Conservation (phyloP, 2,113 vertebrate species). For the Hippocampus comes region DNA sequence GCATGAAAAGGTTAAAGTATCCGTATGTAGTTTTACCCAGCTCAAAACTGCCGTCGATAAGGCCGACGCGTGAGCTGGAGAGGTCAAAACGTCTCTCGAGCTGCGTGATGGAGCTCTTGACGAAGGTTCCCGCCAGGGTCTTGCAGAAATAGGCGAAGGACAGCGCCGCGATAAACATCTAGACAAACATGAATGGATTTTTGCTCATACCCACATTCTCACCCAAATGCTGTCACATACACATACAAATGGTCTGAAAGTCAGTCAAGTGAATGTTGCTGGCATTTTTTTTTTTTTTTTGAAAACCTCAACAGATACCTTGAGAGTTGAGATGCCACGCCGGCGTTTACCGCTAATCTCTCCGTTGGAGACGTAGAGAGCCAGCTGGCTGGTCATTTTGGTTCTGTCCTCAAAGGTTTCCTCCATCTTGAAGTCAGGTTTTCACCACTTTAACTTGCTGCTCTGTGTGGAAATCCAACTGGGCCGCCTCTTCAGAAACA, state of each 20-base stretch:
- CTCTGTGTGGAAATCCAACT: conserved; percentile 8
- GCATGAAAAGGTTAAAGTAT: too few species aligned
- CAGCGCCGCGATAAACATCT: conserved; percentile 84
- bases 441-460: neutral
- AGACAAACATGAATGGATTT: conserved; percentile 13
- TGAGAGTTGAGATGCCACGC: conserved; percentile 60
- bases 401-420: conserved; percentile 22
- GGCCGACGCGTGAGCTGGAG: conserved; percentile 76
- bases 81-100: conserved; percentile 89
- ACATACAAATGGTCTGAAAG: too few species aligned
- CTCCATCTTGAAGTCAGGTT: conserved; percentile 41
- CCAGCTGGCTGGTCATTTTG: conserved; percentile 56
- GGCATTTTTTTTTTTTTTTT: neutral
- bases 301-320: conserved; percentile 44
- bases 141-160: conserved; percentile 82
- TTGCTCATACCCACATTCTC: too few species aligned
- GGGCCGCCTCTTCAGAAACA: neutral
- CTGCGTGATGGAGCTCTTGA: conserved; percentile 91
- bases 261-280: neutral
- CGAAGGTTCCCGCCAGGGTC: conserved; percentile 71
- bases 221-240: too few species aligned
- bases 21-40: conserved; percentile 74
- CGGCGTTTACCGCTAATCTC: conserved; percentile 11
- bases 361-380: conserved; percentile 39
- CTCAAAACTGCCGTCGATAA: conserved; percentile 90